These are phyloP conservation scores for Calonectris borealis DNA, from an alignment of 2,113 vertebrate species.

Conservation along the genomic window DNA sequence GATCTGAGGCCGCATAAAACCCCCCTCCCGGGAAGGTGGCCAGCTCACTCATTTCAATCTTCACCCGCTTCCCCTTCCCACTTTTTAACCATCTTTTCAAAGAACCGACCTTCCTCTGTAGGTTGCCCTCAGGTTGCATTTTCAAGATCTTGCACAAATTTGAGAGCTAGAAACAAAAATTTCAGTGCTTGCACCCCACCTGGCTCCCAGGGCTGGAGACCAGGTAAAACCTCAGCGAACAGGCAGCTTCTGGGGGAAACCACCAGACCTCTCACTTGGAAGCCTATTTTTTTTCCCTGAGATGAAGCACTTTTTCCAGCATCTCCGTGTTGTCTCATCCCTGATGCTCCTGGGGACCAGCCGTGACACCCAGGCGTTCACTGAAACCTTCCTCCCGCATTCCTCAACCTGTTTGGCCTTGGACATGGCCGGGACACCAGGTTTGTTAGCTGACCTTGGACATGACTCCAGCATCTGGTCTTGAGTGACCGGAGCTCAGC, in stretches of 20 bases:
- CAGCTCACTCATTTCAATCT: not conserved
- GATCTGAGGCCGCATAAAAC: not conserved
- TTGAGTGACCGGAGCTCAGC: not conserved
- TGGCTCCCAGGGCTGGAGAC: not conserved
- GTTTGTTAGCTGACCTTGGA: not conserved
- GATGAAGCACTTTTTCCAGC: not conserved
- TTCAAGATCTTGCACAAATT: not conserved
- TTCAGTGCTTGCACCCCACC: not conserved
- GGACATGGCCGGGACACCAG: not conserved
- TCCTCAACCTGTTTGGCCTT: not conserved
- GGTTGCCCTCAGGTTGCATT: not conserved
- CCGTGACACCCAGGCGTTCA: rapidly evolving
- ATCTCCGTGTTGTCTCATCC: not conserved
- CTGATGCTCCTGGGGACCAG: not conserved
- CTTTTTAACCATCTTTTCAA: not conserved
- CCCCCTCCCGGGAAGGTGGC: not conserved
- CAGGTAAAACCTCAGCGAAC: not conserved
- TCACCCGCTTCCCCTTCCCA: not conserved
- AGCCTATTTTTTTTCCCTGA: not conserved
- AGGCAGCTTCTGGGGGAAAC: not conserved
- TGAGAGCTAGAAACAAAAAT: not conserved
- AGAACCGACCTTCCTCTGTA: not conserved
- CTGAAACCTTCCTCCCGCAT: not conserved
- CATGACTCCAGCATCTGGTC: not conserved
- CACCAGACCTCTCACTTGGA: not conserved